Conservation (phyloP, 2,888 invertebrate genomes). For the Pseudoips prasinana region DNA sequence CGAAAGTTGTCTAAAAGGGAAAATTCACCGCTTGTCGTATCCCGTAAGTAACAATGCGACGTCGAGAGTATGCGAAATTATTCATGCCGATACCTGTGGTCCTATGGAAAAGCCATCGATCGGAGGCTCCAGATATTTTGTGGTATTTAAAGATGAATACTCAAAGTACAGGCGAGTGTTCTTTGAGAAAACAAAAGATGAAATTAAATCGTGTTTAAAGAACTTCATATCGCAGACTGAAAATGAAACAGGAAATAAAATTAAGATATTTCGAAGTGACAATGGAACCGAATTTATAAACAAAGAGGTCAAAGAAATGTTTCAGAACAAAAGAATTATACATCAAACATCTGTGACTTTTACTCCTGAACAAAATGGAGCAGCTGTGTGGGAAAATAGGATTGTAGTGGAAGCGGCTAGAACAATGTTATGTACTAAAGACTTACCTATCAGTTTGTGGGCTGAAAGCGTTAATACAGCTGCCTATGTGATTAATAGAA, state of each 20-base stretch:
- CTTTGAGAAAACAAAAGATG: conserved; percentile 2
- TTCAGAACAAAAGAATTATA: conserved; percentile 20
- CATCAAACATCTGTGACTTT: conserved; percentile 31
- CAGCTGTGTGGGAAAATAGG: conserved; percentile 32
- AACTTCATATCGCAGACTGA: conserved; percentile 1
- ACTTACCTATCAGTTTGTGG: conserved; percentile 12
- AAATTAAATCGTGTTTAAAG: neutral
- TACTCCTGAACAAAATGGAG: conserved; percentile 39
- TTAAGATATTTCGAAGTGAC: conserved; percentile 1
- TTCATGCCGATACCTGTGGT: conserved; percentile 7
- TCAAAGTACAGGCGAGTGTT: neutral
- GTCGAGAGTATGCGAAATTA: neutral
- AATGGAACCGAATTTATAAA: conserved; percentile 6
- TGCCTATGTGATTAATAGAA: conserved; percentile 8
- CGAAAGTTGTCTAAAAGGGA: neutral
- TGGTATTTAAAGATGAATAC: conserved; percentile 5
- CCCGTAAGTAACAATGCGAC: neutral
- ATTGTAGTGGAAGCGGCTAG: conserved; percentile 34
- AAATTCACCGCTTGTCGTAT: neutral
- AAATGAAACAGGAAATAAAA: neutral
- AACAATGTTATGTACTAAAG: conserved; percentile 8
- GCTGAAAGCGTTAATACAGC: conserved; percentile 15
- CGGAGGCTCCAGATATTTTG: conserved; percentile 7
- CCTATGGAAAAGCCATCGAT: conserved; percentile 5
- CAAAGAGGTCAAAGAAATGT: conserved; percentile 13